Evolutionary conservation across 2,113 vertebrate species (phyloP), one percentile per base, ranked within the genome.

Genomic region (Nothoprocta perdicaria): DNA sequence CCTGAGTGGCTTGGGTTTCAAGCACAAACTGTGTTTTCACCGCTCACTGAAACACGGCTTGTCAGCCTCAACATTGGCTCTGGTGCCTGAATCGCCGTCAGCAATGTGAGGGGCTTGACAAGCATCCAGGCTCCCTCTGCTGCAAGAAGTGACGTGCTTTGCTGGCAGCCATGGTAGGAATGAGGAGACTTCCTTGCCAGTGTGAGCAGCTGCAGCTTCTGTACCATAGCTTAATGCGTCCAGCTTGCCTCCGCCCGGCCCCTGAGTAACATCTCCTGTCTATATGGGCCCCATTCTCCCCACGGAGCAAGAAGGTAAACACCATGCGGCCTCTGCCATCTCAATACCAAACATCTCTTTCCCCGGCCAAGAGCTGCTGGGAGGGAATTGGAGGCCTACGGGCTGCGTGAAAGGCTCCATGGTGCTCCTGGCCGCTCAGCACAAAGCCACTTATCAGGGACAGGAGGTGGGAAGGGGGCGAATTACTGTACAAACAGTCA

Each of bases 401-500:
- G 85, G 46, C 82, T 86, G 55, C 1, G 14, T 96, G 90, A 96
- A 96, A 96, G 52, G 38, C 71, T 91, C 53, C 62, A 46, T 53
- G 84, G 57, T 95, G 84, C 83, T 91, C 63, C 93, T 97, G 89
- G 94, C 69, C 1, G 0, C 52, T 84, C 57, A 21, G 50, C 75
- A 95, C 89, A 95, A 96, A 91, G 83, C 57, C 73, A 69, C 72
- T 93, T 88, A 92, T 31, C 90, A 68, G 67, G 52, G 76, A 65
- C 77, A 84, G 93, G 83, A 95, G 91, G 84, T 93, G 90, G 83
- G 85, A 95, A 95, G 29, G 61, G 91, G 83, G 66, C 88, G 72
- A 94, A 75, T 79, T 90, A 93, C 88, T 91, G 94, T 92, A 95
- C 82, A 92, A 95, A 88, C 86, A 93, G 89, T 86, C 79, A 89